Conservation (phyloP, 2,113 vertebrate species). For the Solenodon paradoxus region DNA sequence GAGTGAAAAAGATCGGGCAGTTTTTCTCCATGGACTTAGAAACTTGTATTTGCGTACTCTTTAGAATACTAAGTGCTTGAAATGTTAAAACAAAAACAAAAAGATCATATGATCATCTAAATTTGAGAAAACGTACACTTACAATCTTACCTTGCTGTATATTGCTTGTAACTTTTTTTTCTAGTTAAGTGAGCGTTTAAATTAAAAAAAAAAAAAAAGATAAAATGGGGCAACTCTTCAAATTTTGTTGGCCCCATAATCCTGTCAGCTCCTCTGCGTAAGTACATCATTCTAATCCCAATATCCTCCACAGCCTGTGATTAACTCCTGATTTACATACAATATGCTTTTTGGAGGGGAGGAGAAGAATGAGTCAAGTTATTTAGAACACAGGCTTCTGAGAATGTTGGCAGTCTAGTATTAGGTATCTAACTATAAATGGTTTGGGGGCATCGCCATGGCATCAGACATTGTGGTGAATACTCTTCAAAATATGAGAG, state of each 20-base stretch:
- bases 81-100: not conserved
- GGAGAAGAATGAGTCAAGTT: not conserved
- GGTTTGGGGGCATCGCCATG: not conserved
- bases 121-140: not conserved
- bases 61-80: not conserved
- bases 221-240: not conserved
- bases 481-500: not conserved
- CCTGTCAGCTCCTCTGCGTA: not conserved
- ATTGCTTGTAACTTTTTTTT: not conserved
- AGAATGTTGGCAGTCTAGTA: not conserved
- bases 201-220: too few relatives aligned
- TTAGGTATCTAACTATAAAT: not conserved
- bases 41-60: not conserved
- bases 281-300: not conserved
- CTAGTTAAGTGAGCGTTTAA: not conserved
- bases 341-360: not conserved
- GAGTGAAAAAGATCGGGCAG: not conserved
- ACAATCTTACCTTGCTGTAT: not conserved
- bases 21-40: not conserved
- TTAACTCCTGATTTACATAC: not conserved
- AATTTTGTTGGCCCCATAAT: not conserved
- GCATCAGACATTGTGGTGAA: not conserved
- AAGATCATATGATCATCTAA: not conserved
- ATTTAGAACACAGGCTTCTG: not conserved
- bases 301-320: not conserved